Percentiles rank a stretch among this genome's conserved stretches.
Evolutionary conservation across 1,140 invertebrate genomes (phyloP).

Genomic region (Megalopta genalis): DNA sequence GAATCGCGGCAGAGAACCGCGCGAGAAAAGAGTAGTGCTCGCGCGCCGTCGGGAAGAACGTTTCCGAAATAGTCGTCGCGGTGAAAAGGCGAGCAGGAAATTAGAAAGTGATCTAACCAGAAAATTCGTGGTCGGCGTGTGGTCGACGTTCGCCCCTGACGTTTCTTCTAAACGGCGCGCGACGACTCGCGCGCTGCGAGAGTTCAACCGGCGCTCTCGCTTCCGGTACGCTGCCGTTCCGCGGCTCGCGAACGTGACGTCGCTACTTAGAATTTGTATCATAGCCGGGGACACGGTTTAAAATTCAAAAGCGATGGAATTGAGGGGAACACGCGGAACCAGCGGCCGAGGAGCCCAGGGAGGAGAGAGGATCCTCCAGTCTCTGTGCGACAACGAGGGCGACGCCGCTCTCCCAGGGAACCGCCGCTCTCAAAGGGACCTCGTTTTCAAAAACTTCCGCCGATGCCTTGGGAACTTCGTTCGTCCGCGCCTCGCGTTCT

Average conservation of each 20-base stretch:
- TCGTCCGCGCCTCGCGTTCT: not conserved
- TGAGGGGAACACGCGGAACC: not conserved
- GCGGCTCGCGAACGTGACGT: not conserved
- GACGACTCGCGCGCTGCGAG: slow-evolving; percentile 20
- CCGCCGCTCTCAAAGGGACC: not conserved
- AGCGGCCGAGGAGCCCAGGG: too few relatives aligned
- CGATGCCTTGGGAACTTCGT: not conserved
- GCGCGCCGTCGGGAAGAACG: too few relatives aligned
- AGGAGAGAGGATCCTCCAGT: not conserved
- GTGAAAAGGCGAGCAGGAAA: not conserved
- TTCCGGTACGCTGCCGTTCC: not conserved
- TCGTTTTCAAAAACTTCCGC: not conserved
- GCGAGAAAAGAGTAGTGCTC: too few relatives aligned
- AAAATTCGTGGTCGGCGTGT: slow-evolving; percentile 9
- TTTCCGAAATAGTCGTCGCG: not conserved
- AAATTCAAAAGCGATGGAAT: not conserved
- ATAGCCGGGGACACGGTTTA: slow-evolving; percentile 2
- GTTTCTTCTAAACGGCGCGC: slow-evolving; percentile 4
- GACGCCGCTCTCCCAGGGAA: not conserved
- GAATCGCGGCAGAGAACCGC: too few relatives aligned
- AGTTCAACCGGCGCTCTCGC: slow-evolving; percentile 25
- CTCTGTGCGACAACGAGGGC: slow-evolving; percentile 4
- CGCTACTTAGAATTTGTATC: slow-evolving; percentile 16
- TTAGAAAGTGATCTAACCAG: not conserved
- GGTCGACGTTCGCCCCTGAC: not conserved